Conservation (phyloP, 2,113 vertebrate species). For the Mobula birostris region DNA sequence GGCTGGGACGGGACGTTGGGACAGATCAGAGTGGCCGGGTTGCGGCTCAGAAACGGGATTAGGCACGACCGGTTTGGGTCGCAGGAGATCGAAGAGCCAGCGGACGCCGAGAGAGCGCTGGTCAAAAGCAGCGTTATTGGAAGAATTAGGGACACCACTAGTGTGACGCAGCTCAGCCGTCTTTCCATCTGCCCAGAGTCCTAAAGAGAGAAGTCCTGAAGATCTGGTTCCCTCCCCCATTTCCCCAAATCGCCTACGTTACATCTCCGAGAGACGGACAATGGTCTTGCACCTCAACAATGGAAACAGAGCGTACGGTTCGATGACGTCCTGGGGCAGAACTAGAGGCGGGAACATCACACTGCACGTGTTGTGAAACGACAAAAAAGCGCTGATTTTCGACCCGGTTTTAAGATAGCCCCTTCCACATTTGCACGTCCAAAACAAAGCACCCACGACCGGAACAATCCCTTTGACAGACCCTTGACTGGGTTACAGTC, state of each 20-base stretch:
- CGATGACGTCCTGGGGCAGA: too few relatives aligned
- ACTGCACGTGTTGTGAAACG: too few relatives aligned
- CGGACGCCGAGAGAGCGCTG: background rate
- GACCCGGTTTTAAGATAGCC: too few relatives aligned
- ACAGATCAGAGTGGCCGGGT: constrained; percentile 44
- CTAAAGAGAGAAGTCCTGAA: too few relatives aligned
- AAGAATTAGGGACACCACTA: background rate
- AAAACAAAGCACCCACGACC: too few relatives aligned
- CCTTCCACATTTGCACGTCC: too few relatives aligned
- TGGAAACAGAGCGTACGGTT: background rate
- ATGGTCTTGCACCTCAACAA: background rate
- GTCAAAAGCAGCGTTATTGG: background rate
- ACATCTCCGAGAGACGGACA: background rate
- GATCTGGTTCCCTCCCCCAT: background rate
- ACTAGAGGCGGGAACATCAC: too few relatives aligned
- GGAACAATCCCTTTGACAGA: too few relatives aligned
- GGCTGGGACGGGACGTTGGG: constrained; percentile 5
- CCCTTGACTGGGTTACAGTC: too few relatives aligned
- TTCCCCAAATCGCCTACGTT: background rate
- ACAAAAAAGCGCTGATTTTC: too few relatives aligned
- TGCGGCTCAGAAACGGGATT: constrained; percentile 21
- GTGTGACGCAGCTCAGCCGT: background rate
- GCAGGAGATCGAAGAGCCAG: background rate
- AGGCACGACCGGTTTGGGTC: constrained; percentile 39
- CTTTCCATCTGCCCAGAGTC: too few relatives aligned